These are phyloP conservation scores for Phaedon cochleariae DNA, from an alignment of 2,888 invertebrate species.

Conservation along the genomic window DNA sequence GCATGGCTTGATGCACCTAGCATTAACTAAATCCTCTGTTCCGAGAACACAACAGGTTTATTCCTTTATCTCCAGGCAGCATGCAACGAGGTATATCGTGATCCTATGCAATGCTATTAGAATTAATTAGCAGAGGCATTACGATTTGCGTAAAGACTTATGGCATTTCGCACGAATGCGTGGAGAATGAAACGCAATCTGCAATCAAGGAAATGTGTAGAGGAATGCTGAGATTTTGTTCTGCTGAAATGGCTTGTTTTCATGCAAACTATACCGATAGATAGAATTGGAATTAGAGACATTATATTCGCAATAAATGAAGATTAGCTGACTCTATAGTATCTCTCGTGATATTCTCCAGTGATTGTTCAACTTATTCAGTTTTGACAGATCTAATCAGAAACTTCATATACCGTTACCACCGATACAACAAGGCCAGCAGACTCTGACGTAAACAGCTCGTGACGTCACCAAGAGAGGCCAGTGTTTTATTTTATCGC, in stretches of 20 bases:
- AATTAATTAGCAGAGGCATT: slow-evolving; percentile 16
- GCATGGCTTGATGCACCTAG: background rate
- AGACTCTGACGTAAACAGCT: too few species aligned
- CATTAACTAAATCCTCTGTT: background rate
- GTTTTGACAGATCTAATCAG: too few species aligned
- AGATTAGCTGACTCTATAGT: too few species aligned
- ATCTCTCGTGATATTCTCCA: too few species aligned
- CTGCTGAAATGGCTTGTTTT: background rate
- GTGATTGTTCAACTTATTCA: too few species aligned
- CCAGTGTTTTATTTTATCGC: too few species aligned
- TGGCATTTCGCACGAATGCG: slow-evolving; percentile 3
- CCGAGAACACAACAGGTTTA: background rate
- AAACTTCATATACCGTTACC: too few species aligned
- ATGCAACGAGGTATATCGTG: slow-evolving; percentile 16
- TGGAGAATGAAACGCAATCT: background rate
- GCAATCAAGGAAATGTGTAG: background rate
- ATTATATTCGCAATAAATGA: too few species aligned
- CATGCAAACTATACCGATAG: too few species aligned
- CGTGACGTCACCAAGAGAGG: too few species aligned
- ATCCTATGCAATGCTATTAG: slow-evolving; percentile 16
- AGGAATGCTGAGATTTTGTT: background rate
- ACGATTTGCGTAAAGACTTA: slow-evolving; percentile 6
- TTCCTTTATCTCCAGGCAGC: slow-evolving; percentile 4
- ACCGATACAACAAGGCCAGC: too few species aligned
- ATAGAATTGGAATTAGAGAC: too few species aligned